phyloP scores from a whole-genome alignment of 1,140 invertebrate genomes.

The Drosophila serrata region DNA sequence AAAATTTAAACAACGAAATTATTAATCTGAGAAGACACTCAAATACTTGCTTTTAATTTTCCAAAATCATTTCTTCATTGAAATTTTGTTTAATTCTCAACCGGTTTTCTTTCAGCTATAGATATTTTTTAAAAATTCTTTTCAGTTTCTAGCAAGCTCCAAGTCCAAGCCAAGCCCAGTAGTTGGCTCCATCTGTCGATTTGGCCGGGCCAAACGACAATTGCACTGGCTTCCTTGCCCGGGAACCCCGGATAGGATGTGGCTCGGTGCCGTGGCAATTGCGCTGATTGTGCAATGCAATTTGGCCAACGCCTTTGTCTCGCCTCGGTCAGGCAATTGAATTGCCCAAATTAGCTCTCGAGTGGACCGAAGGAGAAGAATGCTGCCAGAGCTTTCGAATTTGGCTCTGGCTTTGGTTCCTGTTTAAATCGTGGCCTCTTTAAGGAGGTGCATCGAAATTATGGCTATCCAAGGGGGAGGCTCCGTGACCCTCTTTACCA shows the following conservation, averaged over 20 bases:
- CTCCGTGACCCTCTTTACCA: not conserved
- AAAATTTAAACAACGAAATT: too few relatives aligned
- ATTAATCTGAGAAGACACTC: not conserved
- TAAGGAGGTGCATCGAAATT: slow-evolving; percentile 12
- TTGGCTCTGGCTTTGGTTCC: not conserved
- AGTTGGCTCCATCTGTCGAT: slow-evolving; percentile 40
- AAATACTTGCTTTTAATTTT: not conserved
- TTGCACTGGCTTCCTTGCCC: slow-evolving; percentile 46
- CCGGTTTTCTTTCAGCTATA: not conserved
- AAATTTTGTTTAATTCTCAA: not conserved
- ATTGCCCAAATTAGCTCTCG: slow-evolving; percentile 67
- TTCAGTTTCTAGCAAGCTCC: slow-evolving; percentile 7
- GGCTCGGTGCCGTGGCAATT: slow-evolving; percentile 48
- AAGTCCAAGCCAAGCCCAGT: not conserved
- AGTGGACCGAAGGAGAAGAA: slow-evolving; percentile 10
- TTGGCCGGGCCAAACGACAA: slow-evolving; percentile 47
- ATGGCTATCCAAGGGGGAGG: slow-evolving; percentile 1
- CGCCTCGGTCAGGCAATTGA: slow-evolving; percentile 63
- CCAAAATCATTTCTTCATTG: not conserved
- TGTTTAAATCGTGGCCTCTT: slow-evolving; percentile 22
- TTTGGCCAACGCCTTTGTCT: slow-evolving; percentile 67
- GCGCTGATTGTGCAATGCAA: slow-evolving; percentile 72
- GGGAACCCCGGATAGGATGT: slow-evolving; percentile 5
- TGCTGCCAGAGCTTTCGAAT: slow-evolving; percentile 2
- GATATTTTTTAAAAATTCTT: slow-evolving; percentile 7